A percentile compares a stretch with the other conserved stretches of the same genome.
phyloP scores from a whole-genome alignment of 2,797 vertebrate species.

The Eulemur mongoz region DNA sequence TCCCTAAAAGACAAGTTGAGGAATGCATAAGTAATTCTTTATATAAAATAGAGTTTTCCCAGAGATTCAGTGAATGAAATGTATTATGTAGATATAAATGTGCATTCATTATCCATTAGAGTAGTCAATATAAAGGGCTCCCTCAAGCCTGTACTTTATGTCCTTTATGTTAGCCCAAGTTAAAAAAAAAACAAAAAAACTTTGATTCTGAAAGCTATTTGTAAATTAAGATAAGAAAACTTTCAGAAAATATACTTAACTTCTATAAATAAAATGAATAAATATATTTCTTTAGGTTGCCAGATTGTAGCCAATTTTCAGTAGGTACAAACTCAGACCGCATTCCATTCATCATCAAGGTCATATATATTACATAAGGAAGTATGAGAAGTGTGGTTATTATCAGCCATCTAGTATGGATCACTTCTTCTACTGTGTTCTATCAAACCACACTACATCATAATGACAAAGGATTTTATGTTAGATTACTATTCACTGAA shows the following conservation, averaged over 20 bases:
- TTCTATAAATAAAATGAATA: not conserved
- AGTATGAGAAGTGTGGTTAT: not conserved
- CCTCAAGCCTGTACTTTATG: not conserved
- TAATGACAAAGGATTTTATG: not conserved
- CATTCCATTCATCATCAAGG: not conserved
- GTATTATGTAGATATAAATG: not conserved
- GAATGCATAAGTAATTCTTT: not conserved
- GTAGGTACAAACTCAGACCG: not conserved
- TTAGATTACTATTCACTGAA: not conserved
- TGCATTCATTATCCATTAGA: not conserved
- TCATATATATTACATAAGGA: not conserved
- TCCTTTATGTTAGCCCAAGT: not conserved
- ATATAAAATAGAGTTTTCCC: not conserved
- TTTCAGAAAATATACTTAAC: not conserved
- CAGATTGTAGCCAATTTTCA: not conserved
- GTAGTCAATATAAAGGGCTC: not conserved
- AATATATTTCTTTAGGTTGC: not conserved
- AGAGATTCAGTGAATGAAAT: not conserved
- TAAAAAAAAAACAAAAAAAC: slow-evolving; percentile 13
- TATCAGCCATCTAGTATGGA: not conserved
- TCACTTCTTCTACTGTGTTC: not conserved
- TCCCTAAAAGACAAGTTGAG: not conserved
- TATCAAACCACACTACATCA: not conserved
- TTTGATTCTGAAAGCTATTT: not conserved
- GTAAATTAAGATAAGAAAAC: not conserved